These are phyloP conservation scores for Drosophila anomalata DNA, from an alignment of 2,888 invertebrate genomes.

Conservation along the genomic window DNA sequence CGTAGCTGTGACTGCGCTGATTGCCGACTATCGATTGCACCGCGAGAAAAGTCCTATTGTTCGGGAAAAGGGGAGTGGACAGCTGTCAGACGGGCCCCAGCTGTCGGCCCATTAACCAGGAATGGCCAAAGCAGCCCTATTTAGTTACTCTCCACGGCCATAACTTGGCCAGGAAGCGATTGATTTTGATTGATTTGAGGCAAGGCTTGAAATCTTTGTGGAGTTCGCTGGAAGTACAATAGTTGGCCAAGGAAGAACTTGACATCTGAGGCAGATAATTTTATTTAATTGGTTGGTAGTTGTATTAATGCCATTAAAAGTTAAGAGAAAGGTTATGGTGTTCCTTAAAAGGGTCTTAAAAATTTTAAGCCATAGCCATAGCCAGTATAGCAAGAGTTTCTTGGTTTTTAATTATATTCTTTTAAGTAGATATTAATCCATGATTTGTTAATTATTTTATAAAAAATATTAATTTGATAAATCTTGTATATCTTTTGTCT, in stretches of 20 bases:
- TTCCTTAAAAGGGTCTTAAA: too few species aligned
- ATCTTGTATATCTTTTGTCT: background rate
- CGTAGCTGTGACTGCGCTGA: slow-evolving; percentile 52
- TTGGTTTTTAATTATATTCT: too few species aligned
- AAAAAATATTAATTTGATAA: too few species aligned
- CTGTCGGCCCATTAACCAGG: slow-evolving; percentile 35
- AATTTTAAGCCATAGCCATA: too few species aligned
- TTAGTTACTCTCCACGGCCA: slow-evolving; percentile 40
- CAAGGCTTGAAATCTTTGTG: slow-evolving; percentile 25
- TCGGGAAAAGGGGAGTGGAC: slow-evolving; percentile 10
- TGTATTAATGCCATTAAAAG: background rate
- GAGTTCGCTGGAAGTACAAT: slow-evolving; percentile 9
- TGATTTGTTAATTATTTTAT: too few species aligned
- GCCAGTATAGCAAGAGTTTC: too few species aligned
- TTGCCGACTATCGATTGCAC: slow-evolving; percentile 44
- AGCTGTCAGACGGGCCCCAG: slow-evolving; percentile 17
- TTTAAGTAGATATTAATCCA: too few species aligned
- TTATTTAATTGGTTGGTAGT: slow-evolving; percentile 12
- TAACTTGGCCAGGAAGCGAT: slow-evolving; percentile 28
- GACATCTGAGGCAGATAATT: slow-evolving; percentile 1
- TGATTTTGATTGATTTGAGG: slow-evolving; percentile 41
- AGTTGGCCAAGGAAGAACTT: slow-evolving; percentile 3
- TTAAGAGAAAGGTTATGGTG: background rate
- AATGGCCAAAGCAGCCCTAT: slow-evolving; percentile 33
- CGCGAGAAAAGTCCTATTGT: slow-evolving; percentile 28